A percentile compares a stretch with the other conserved stretches of the same genome.
Evolutionary conservation across 2,797 vertebrate genomes (phyloP).

Genomic region (Chloroceryle inda): DNA sequence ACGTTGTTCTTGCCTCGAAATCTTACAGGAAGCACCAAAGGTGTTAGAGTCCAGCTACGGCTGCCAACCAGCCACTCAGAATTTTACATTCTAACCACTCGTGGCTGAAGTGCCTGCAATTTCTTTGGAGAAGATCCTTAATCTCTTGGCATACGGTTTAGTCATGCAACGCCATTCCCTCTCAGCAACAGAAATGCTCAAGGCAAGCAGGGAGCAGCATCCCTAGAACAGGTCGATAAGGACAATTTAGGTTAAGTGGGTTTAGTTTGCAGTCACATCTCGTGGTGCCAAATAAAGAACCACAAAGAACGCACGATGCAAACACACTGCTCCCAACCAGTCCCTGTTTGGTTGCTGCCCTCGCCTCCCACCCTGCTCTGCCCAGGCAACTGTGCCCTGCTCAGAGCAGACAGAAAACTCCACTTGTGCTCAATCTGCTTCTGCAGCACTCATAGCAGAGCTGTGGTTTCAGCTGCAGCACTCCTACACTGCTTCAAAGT

Average conservation of each 20-base stretch:
- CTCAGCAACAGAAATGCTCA: background rate
- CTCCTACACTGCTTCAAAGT: background rate
- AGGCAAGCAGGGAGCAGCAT: background rate
- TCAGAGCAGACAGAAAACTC: background rate
- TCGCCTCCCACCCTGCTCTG: background rate
- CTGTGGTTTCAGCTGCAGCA: background rate
- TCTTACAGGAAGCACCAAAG: background rate
- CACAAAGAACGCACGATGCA: accelerated
- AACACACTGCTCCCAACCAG: background rate
- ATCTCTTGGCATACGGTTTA: background rate
- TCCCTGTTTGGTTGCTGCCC: background rate
- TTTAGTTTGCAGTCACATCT: background rate
- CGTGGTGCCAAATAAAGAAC: background rate
- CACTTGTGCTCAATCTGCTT: accelerated
- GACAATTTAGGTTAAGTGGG: background rate
- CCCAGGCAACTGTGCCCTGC: background rate
- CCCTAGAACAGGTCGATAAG: background rate
- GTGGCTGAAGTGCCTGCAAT: background rate
- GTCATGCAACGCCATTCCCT: background rate
- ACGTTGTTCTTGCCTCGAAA: background rate
- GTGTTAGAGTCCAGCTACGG: background rate
- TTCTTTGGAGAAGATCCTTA: background rate
- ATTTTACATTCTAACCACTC: background rate
- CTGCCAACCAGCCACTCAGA: background rate
- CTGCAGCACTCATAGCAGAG: background rate